Conservation (phyloP, 1,140 invertebrate species). For the Fopius arisanus region DNA sequence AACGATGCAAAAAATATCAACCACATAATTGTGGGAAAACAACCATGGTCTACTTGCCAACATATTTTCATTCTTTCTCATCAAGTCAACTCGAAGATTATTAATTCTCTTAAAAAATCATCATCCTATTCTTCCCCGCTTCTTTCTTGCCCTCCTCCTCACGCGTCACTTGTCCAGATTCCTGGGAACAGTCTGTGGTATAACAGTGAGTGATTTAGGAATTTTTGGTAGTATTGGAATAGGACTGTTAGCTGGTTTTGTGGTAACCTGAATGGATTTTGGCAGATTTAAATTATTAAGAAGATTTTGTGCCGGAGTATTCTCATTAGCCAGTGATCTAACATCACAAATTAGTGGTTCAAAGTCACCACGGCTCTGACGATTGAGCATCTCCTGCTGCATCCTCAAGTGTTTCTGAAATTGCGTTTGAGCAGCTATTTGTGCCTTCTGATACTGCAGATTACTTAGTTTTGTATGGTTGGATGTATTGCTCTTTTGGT, state of each 20-base stretch:
- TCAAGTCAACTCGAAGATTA: too few relatives aligned
- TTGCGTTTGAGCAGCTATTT: conserved; percentile 49
- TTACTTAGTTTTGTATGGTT: conserved; percentile 18
- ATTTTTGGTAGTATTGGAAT: conserved; percentile 73
- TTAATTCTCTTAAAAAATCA: neutral
- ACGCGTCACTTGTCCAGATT: conserved; percentile 56
- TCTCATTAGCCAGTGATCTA: conserved; percentile 54
- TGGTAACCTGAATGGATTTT: conserved; percentile 63
- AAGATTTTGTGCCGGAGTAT: conserved; percentile 57
- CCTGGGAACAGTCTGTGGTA: conserved; percentile 70
- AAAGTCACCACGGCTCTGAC: conserved; percentile 60
- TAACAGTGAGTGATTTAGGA: conserved; percentile 78
- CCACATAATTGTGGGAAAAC: neutral
- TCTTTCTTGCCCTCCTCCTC: neutral
- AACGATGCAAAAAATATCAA: too few relatives aligned
- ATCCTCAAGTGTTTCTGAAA: conserved; percentile 60
- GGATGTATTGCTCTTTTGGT: conserved; percentile 46
- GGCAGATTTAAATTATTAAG: conserved; percentile 60
- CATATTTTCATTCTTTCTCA: neutral
- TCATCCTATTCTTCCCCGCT: neutral
- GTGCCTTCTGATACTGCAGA: conserved; percentile 51
- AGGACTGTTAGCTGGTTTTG: conserved; percentile 49
- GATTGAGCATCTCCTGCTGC: conserved; percentile 61
- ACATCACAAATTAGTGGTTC: conserved; percentile 64
- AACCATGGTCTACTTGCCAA: neutral